Base-by-base conservation (phyloP, 2,888 invertebrate genomes). In the Cordilura impudica region DNA sequence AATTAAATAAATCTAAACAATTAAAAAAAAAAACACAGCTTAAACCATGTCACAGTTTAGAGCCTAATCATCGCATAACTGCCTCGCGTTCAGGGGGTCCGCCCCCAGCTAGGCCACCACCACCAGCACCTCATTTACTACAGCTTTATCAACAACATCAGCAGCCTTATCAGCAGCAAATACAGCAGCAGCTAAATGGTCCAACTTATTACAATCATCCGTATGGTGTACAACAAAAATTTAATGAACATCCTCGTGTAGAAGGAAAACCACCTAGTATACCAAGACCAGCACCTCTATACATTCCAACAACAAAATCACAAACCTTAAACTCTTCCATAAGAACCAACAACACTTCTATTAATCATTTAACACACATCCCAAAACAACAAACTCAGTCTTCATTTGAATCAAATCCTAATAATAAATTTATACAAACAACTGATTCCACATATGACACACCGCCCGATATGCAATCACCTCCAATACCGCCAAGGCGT, bases 391-490 rank as follows among this genome's bases (percentile, higher is more conserved):
- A 65, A 58, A 19, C 78, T 19, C 58, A 56, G 35, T 45, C 69
- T 70, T 66, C 78, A 23, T 79, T 10, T 61, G 75, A 76, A 73
- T 86, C 86, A 26, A 81, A 83, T 39, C 84, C 83, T 54, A 81
- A 78, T 69, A 83, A 82, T 67, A 43, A 75, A 45, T 75, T 72
- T 45, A 75, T 72, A 19, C 63, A 47, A 26, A 79, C 79, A 16
- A 85, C 86, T n/a, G 85, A 88, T 71, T 88, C 87, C 8, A 84
- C 83, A 47, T 90, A 88, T 82, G 90, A 90, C 81, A 85, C 81
- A 74, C 89, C 90, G 23, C 90, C 90, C 35, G 88, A 89, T 78
- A 85, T 90, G 83, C 86, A 87, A 54, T 88, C 90, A 51, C 90
- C 90, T 14, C 90, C 90, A 4, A 86, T 90, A 60, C 90, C 90